These are phyloP conservation scores for Samia ricini DNA, from an alignment of 1,140 invertebrate genomes.

Conservation along the genomic window DNA sequence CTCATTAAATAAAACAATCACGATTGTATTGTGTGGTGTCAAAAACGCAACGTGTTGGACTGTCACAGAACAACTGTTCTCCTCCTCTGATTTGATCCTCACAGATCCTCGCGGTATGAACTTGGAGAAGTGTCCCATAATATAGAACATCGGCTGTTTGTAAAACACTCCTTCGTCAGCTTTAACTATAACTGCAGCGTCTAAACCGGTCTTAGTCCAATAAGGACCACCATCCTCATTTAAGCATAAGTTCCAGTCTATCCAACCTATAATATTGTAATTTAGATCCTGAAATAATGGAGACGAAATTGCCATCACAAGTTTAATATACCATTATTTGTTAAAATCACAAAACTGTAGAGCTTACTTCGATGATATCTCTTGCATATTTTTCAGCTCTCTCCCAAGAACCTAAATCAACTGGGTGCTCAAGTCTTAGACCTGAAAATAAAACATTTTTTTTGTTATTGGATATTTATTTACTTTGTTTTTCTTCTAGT, in stretches of 20 bases:
- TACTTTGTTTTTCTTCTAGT: too few species aligned
- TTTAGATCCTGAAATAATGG: constrained; percentile 81
- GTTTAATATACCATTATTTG: not conserved
- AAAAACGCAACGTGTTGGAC: constrained; percentile 41
- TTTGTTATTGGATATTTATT: too few species aligned
- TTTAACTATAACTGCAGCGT: constrained; percentile 88
- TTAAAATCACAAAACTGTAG: not conserved
- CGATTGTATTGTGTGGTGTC: constrained; percentile 40
- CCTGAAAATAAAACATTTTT: not conserved
- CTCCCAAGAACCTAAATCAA: constrained; percentile 83
- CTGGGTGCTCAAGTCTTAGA: not conserved
- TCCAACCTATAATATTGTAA: constrained; percentile 85
- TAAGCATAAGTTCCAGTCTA: constrained; percentile 94
- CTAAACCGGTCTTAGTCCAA: constrained; percentile 86
- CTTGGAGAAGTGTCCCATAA: constrained; percentile 91
- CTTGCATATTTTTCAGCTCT: constrained; percentile 83
- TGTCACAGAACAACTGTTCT: constrained; percentile 6
- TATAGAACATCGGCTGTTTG: constrained; percentile 94
- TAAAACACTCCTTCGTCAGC: constrained; percentile 82
- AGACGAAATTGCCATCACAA: not conserved
- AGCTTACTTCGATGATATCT: constrained; percentile 83
- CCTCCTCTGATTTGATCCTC: constrained; percentile 54
- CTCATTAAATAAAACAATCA: constrained; percentile 48
- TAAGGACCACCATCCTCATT: constrained; percentile 88
- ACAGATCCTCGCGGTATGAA: constrained; percentile 83